phyloP scores from a whole-genome alignment of 2,888 invertebrate species.

The Myathropa florea region DNA sequence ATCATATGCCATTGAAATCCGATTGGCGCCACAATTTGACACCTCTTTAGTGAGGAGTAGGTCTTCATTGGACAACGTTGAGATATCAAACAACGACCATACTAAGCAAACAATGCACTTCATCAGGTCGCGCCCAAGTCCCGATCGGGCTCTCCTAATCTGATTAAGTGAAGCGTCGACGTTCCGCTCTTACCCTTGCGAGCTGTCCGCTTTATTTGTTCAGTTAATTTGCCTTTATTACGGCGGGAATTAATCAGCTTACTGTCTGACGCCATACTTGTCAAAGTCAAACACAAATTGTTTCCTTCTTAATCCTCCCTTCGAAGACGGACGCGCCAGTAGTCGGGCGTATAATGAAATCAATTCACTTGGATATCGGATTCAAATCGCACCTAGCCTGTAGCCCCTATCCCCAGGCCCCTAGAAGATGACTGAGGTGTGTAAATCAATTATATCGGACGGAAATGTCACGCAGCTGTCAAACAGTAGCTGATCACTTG shows the following conservation, averaged over 20 bases:
- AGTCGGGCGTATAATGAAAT: constrained; percentile 53
- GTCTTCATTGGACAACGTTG: constrained; percentile 18
- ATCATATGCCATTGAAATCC: constrained; percentile 59
- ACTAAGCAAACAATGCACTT: constrained; percentile 46
- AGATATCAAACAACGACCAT: constrained; percentile 2
- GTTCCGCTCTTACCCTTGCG: neutral
- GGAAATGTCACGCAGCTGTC: constrained; percentile 66
- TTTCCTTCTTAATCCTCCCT: constrained; percentile 52
- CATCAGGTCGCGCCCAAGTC: constrained; percentile 36
- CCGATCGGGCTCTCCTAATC: constrained; percentile 41
- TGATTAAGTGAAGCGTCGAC: constrained; percentile 55
- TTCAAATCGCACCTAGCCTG: constrained; percentile 45
- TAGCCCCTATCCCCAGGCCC: neutral
- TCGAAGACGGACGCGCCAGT: constrained; percentile 34
- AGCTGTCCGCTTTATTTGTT: constrained; percentile 52
- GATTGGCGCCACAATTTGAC: constrained; percentile 65
- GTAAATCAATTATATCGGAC: constrained; percentile 69
- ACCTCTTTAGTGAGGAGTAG: constrained; percentile 37
- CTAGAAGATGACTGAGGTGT: constrained; percentile 49
- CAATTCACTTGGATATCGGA: constrained; percentile 62
- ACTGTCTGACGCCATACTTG: constrained; percentile 70
- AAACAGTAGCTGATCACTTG: constrained; percentile 69
- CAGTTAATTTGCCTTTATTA: constrained; percentile 65
- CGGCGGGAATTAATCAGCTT: constrained; percentile 67
- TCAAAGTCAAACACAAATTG: constrained; percentile 67